Percentiles rank a stretch among this genome's conserved stretches.
Conservation (phyloP, 1,140 invertebrate species). For the honey bee (Apis mellifera) region Amel_HAv3.1 CM009932.2:11595501-11596000, state of each 20-base stretch:
- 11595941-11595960: slow-evolving; percentile 20
- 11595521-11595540: too few relatives aligned
- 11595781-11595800: slow-evolving; percentile 75
- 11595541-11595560: neutral
- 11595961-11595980: slow-evolving; percentile 63
- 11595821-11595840: slow-evolving; percentile 4
- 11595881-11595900: slow-evolving; percentile 27
- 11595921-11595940: slow-evolving; percentile 56
- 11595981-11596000: slow-evolving; percentile 58
- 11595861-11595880: neutral
- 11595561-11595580: slow-evolving; percentile 9
- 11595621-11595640: neutral
- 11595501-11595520: neutral
- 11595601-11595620: too few relatives aligned
- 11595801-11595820: slow-evolving; percentile 12
- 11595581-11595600: neutral
- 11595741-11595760: slow-evolving; percentile 49
- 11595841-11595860: slow-evolving; percentile 26
- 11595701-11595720: slow-evolving; percentile 44
- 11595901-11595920: slow-evolving; percentile 77
- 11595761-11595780: slow-evolving; percentile 79
- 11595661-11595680: slow-evolving; percentile 35
- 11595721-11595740: slow-evolving; percentile 64
- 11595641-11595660: slow-evolving; percentile 51
- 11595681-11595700: slow-evolving; percentile 56